phyloP scores from a whole-genome alignment of 2,888 invertebrate species.

The Elgonia sp. region DNA sequence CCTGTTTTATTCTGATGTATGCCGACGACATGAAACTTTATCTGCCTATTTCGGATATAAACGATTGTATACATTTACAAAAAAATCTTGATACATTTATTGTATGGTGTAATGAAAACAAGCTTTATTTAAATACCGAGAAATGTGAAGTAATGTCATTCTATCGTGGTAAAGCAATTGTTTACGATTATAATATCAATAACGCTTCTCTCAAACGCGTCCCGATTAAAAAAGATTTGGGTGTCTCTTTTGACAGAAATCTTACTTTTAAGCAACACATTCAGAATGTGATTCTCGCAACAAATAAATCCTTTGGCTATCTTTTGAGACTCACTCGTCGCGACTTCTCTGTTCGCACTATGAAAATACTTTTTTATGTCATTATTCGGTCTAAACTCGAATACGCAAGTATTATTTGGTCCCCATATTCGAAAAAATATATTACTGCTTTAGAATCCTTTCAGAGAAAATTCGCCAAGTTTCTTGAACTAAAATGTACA shows the following conservation, averaged over 20 bases:
- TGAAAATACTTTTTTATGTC: neutral
- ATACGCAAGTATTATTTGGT: conserved; percentile 28
- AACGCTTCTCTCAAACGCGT: neutral
- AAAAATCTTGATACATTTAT: neutral
- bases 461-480: conserved; percentile 29
- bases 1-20: conserved; percentile 4
- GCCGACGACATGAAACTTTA: no score
- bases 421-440: neutral
- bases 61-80: conserved; percentile 1
- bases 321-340: neutral
- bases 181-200: neutral
- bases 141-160: conserved; percentile 26
- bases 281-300: neutral
- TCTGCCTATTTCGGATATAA: neutral
- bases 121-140: neutral
- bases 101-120: neutral
- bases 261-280: neutral
- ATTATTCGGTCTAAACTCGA: conserved; percentile 17
- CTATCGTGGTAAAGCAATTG: no score
- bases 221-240: conserved; percentile 16
- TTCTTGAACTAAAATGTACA: neutral
- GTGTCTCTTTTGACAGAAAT: neutral
- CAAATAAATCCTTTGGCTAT: neutral
- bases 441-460: neutral
- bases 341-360: neutral